Evolutionary conservation across 2,113 vertebrate species (phyloP).

Genomic region (Pheucticus melanocephalus): DNA sequence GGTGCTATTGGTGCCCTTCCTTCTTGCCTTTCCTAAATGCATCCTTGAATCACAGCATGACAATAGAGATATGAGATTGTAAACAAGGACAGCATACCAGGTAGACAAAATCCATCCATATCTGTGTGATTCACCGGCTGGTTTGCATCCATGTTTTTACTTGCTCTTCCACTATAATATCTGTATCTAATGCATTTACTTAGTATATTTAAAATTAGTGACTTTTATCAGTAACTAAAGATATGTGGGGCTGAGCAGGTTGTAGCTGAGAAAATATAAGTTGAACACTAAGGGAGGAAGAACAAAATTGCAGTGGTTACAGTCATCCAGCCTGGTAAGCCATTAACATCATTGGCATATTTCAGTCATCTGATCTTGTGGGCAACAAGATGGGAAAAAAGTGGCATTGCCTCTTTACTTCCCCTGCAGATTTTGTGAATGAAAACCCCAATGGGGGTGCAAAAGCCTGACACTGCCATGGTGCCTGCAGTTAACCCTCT

Average conservation of each 20-base stretch:
- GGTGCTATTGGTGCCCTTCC: neutral
- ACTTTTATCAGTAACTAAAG: neutral
- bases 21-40: neutral
- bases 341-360: neutral
- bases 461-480: neutral
- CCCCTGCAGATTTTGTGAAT: conserved; percentile 1
- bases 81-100: neutral
- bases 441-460: neutral
- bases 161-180: neutral
- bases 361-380: neutral
- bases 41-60: neutral
- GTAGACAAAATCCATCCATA: neutral
- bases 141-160: neutral
- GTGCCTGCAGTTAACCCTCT: neutral
- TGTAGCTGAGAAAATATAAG: neutral
- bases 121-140: neutral
- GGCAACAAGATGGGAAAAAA: neutral
- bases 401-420: neutral
- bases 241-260: neutral
- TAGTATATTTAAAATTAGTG: neutral
- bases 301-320: neutral
- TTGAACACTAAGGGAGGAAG: neutral
- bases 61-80: neutral
- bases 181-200: neutral
- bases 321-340: neutral